Percentiles rank a stretch among this genome's conserved stretches.
Conservation (phyloP, 2,888 invertebrate species). For the Ormyrus thymus region DNA sequence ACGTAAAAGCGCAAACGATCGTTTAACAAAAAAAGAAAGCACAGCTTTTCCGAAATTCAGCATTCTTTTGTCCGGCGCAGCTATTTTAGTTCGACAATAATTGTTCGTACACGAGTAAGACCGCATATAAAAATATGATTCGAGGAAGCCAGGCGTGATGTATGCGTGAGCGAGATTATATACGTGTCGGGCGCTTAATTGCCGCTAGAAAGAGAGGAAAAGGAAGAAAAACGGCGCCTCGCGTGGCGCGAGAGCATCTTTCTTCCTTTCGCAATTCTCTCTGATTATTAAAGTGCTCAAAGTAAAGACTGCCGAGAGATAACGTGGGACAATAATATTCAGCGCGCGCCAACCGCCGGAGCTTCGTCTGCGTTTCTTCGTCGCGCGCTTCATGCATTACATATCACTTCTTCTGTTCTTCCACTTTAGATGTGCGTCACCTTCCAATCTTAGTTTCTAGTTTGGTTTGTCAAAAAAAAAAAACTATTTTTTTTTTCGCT, state of each 20-base stretch:
- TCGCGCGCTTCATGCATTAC: slow-evolving; percentile 12
- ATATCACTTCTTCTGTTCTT: slow-evolving; percentile 4
- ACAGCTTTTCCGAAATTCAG: slow-evolving; percentile 33
- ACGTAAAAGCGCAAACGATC: not conserved
- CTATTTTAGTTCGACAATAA: slow-evolving; percentile 30
- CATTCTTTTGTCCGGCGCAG: slow-evolving; percentile 19
- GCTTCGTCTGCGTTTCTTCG: slow-evolving; percentile 40
- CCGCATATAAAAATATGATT: slow-evolving; percentile 7
- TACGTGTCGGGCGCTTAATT: not conserved
- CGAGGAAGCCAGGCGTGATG: slow-evolving; percentile 13
- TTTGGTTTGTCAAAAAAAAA: slow-evolving; percentile 46
- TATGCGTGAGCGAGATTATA: slow-evolving; percentile 3
- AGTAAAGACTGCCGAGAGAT: slow-evolving; percentile 46
- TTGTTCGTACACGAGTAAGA: not conserved
- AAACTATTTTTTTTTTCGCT: slow-evolving; percentile 35
- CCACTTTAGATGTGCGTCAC: not conserved
- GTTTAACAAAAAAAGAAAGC: not conserved
- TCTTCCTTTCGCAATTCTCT: slow-evolving; percentile 34
- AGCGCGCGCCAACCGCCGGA: slow-evolving; percentile 17
- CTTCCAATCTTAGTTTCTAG: slow-evolving; percentile 24
- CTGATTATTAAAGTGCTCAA: slow-evolving; percentile 50
- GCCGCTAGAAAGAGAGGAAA: not conserved
- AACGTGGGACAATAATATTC: slow-evolving; percentile 43
- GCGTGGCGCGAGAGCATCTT: slow-evolving; percentile 3
- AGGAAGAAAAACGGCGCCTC: not conserved